Conservation (phyloP, 2,797 vertebrate species). For the Amblyopsis hoosieri region DNA sequence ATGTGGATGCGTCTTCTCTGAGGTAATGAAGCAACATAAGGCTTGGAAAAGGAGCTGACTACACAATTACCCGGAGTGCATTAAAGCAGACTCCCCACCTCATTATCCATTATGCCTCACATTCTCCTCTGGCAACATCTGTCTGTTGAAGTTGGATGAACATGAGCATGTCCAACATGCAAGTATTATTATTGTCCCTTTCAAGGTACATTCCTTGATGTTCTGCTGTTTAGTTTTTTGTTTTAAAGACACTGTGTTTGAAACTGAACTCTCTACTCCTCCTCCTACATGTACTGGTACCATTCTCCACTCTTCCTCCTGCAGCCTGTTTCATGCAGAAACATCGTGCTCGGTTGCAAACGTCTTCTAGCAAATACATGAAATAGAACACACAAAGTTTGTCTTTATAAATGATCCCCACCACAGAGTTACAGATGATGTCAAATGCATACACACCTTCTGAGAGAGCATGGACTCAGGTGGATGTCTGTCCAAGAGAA, state of each 20-base stretch:
- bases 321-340: no score
- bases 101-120: slow-evolving; percentile 27
- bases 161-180: background rate
- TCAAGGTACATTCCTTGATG: no score
- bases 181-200: no score
- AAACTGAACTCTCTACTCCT: no score
- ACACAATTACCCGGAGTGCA: slow-evolving; percentile 53
- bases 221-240: no score
- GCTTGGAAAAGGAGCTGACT: slow-evolving; percentile 66
- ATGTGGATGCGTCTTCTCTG: slow-evolving; percentile 50
- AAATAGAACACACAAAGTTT: no score
- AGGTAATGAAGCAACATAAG: slow-evolving; percentile 51
- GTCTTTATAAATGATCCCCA: no score
- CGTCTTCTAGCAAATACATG: no score
- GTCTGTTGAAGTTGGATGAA: slow-evolving; percentile 5
- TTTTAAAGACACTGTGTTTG: no score
- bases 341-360: no score
- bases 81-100: slow-evolving; percentile 43
- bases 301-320: no score
- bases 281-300: no score
- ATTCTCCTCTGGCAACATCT: slow-evolving; percentile 12
- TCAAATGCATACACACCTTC: slow-evolving; percentile 35
- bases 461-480: slow-evolving; percentile 21
- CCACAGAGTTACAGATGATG: slow-evolving; percentile 14
- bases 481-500: slow-evolving; percentile 3